These are phyloP conservation scores for Lepidurus apus DNA, from an alignment of 1,140 invertebrate genomes.

Conservation along the genomic window DNA sequence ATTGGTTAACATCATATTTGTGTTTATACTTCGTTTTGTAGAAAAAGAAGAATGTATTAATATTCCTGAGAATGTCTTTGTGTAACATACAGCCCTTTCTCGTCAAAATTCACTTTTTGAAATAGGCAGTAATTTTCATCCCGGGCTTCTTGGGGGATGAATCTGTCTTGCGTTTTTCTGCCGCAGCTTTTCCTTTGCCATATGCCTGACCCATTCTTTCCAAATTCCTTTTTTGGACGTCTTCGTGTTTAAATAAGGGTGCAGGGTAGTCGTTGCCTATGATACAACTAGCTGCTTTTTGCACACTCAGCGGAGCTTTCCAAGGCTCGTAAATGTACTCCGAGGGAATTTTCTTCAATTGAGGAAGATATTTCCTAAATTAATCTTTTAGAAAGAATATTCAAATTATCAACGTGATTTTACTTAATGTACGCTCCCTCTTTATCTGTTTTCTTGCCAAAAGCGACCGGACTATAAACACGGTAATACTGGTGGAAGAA, in stretches of 20 bases:
- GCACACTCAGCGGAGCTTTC: constrained; percentile 47
- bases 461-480: constrained; percentile 58
- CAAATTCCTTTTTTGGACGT: constrained; percentile 43
- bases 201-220: constrained; percentile 39
- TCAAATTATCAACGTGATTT: constrained; percentile 29
- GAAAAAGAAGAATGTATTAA: background rate
- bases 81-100: background rate
- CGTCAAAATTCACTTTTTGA: constrained; percentile 29
- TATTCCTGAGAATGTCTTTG: background rate
- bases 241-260: constrained; percentile 47
- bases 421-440: constrained; percentile 61
- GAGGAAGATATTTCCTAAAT: constrained; percentile 47
- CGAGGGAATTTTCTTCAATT: constrained; percentile 46
- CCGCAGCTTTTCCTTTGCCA: constrained; percentile 18
- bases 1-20: background rate
- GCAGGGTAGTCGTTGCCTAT: constrained; percentile 47
- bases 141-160: background rate
- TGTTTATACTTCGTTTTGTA: background rate
- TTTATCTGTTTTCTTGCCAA: constrained; percentile 64
- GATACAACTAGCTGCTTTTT: constrained; percentile 47
- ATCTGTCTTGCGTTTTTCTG: constrained; percentile 22
- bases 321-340: constrained; percentile 51
- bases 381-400: constrained; percentile 29
- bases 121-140: constrained; percentile 25
- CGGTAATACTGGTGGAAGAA: constrained; percentile 62